Evolutionary conservation across 2,888 invertebrate species (phyloP), one percentile per base, ranked within the genome.

Genomic region (Ethmia dodecea): DNA sequence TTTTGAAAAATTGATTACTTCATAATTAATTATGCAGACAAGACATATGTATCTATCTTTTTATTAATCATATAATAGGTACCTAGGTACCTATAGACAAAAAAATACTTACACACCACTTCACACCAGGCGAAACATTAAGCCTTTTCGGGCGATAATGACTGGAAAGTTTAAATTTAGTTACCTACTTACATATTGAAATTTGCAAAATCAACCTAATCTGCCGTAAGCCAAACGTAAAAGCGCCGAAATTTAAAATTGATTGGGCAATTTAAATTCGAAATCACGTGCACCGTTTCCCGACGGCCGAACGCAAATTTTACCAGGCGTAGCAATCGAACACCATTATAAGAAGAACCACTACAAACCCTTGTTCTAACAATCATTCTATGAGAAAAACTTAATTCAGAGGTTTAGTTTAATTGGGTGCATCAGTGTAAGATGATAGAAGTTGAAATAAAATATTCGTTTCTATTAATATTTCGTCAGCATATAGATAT

Each of bases 221-320:
- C 28, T 27, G 35, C 40, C 36, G 4, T 22, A n/a, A 14, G 12
- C 11, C 22, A 2, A 3, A 12, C 33, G 13, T 27, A 49, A 54
- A 52, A 55, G 63, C 63, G 60, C 56, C 61, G 50, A 75, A 75
- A 76, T 78, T 73, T 76, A 77, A 78, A 78, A 73, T 70, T 76
- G 74, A 79, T 78, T 64, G 61, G 75, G 54, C 60, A 69, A 73
- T 78, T 79, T 78, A 75, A 77, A 79, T 79, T 77, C 76, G 59
- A 59, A 60, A 74, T 69, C 78, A 79, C 76, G 78, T 58, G 55
- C 58, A 53, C 46, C 55, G 60, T 47, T 65, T 65, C 55, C 64
- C 61, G 59, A 35, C 57, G 52, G 50, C 49, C n/a, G 58, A 49
- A 55, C 50, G 57, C 55, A 60, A 63, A 67, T 61, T 65, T 67